Conservation (phyloP, 1,140 invertebrate species). For the Monochamus saltuarius region DNA sequence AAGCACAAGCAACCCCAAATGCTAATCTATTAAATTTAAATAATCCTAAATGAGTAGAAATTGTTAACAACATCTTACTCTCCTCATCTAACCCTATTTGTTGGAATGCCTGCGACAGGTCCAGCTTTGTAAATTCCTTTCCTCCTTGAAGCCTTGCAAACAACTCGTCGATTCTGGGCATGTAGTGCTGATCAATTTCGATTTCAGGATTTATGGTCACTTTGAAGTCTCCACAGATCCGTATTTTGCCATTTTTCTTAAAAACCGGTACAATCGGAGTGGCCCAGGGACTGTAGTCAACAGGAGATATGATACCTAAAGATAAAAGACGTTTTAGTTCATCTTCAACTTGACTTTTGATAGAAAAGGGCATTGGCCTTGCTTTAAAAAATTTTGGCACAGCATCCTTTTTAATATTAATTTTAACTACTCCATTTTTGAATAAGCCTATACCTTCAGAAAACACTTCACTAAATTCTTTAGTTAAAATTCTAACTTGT, state of each 20-base stretch:
- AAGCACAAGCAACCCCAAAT: constrained; percentile 28
- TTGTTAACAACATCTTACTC: constrained; percentile 47
- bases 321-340: background rate
- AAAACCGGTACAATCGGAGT: constrained; percentile 20
- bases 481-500: background rate
- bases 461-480: constrained; percentile 5
- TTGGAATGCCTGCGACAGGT: constrained; percentile 39
- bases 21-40: constrained; percentile 45
- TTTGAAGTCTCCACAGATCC: constrained; percentile 51
- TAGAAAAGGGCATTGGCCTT: background rate
- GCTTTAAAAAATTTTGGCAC: constrained; percentile 8
- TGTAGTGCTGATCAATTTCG: constrained; percentile 20
- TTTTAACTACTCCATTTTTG: constrained; percentile 32
- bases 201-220: constrained; percentile 33
- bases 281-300: constrained; percentile 12
- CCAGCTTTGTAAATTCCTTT: constrained; percentile 25
- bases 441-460: constrained; percentile 4
- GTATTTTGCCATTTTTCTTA: constrained; percentile 34
- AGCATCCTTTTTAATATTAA: constrained; percentile 14
- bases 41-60: constrained; percentile 45
- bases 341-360: background rate
- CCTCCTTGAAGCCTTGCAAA: constrained; percentile 30
- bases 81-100: constrained; percentile 50
- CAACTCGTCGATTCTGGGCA: constrained; percentile 33
- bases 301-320: background rate